phyloP scores from a whole-genome alignment of 2,113 vertebrate species.

The Raphicerus campestris region DNA sequence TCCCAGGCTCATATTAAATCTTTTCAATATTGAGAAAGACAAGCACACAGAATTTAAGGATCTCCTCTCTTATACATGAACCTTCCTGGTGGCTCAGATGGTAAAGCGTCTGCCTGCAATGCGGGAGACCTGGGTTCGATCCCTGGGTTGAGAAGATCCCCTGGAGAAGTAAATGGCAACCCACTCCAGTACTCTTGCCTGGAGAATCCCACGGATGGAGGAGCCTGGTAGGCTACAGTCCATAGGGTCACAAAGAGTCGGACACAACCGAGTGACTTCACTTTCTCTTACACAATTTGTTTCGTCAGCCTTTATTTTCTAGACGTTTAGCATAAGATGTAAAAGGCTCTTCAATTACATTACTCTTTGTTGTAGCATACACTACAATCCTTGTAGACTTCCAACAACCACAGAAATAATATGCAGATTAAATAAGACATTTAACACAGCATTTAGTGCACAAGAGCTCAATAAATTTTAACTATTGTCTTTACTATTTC shows the following conservation, averaged over 20 bases:
- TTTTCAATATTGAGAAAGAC: constrained; percentile 33
- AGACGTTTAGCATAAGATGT: constrained; percentile 27
- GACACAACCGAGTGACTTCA: too few species aligned
- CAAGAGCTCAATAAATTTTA: constrained; percentile 40
- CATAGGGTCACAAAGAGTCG: too few species aligned
- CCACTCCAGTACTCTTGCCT: too few species aligned
- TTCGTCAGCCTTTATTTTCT: constrained; percentile 3
- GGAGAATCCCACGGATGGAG: too few species aligned
- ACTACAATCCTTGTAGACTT: constrained; percentile 39
- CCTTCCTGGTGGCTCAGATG: too few species aligned
- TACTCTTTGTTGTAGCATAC: constrained; percentile 44
- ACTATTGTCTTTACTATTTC: constrained; percentile 10
- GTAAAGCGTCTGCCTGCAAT: too few species aligned
- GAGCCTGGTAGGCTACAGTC: too few species aligned
- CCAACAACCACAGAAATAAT: constrained; percentile 44
- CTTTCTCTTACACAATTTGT: constrained; percentile 58
- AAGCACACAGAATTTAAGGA: constrained; percentile 52
- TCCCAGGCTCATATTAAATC: neutral
- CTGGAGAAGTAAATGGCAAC: too few species aligned
- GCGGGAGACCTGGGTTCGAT: too few species aligned
- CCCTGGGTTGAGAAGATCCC: too few species aligned
- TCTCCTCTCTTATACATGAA: constrained; percentile 55
- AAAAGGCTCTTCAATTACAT: constrained; percentile 24
- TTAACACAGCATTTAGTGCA: constrained; percentile 34
- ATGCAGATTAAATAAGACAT: constrained; percentile 49